Evolutionary conservation across 2,888 invertebrate genomes (phyloP).

Genomic region (Adineta ricciae): DNA sequence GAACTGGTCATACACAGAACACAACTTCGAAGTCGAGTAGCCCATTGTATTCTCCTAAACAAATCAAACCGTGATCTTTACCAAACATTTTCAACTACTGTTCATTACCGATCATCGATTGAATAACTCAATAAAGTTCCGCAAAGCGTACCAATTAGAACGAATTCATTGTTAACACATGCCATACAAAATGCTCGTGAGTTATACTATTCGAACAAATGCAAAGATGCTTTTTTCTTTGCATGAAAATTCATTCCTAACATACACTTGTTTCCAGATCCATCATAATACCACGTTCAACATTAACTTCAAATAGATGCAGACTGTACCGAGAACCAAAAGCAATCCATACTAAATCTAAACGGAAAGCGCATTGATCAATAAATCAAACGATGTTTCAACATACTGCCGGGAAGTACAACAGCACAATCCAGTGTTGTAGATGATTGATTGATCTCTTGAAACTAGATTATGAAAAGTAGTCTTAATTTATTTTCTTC

Average conservation of each 20-base stretch:
- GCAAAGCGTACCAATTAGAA: conserved; percentile 51
- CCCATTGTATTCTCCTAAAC: conserved; percentile 49
- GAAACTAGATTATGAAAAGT: neutral
- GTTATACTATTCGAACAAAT: conserved; percentile 46
- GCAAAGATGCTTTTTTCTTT: neutral
- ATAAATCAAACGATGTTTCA: neutral
- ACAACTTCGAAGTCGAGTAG: conserved; percentile 51
- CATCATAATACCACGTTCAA: conserved; percentile 44
- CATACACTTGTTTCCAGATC: conserved; percentile 45
- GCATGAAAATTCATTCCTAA: neutral
- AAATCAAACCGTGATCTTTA: neutral
- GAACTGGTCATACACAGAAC: conserved; percentile 39
- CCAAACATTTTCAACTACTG: neutral
- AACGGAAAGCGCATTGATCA: too few relatives aligned
- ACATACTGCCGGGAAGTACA: conserved; percentile 41
- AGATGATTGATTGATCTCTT: neutral
- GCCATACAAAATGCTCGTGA: conserved; percentile 51
- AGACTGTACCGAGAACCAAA: conserved; percentile 46
- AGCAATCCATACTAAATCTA: conserved; percentile 49
- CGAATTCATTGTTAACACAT: conserved; percentile 42
- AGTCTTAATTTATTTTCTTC: neutral
- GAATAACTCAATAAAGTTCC: conserved; percentile 49
- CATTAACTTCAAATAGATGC: conserved; percentile 45
- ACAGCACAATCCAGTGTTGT: conserved; percentile 42
- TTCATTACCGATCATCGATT: conserved; percentile 40